Conservation (phyloP, 2,797 vertebrate species). For the Lithobates sylvaticus region DNA sequence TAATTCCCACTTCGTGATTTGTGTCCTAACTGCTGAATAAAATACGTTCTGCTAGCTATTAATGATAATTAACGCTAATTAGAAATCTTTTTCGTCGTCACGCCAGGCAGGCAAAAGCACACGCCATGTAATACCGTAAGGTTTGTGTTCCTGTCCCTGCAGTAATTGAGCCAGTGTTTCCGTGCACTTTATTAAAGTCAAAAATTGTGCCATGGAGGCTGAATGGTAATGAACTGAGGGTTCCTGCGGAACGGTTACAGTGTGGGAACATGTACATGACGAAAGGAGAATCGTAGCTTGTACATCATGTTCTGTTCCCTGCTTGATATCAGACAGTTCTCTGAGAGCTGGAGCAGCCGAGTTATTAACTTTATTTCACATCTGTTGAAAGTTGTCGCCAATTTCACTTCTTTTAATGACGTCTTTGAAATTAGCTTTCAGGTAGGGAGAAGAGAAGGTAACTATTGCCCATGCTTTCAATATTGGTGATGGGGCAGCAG, state of each 20-base stretch:
- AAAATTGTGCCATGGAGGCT: slow-evolving; percentile 34
- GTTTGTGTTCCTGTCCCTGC: slow-evolving; percentile 24
- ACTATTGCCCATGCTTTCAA: background rate
- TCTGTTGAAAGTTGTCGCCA: background rate
- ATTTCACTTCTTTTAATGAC: slow-evolving; percentile 1
- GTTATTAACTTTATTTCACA: slow-evolving; percentile 40
- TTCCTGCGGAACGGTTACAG: slow-evolving; percentile 50
- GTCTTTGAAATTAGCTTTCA: slow-evolving; percentile 7
- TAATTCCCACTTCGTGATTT: slow-evolving; percentile 28
- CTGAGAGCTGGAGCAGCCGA: slow-evolving; percentile 27
- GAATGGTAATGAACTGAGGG: slow-evolving; percentile 37
- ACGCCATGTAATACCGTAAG: slow-evolving; percentile 11
- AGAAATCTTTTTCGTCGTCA: slow-evolving; percentile 30
- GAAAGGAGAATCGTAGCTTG: slow-evolving; percentile 38
- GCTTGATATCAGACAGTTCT: slow-evolving; percentile 34
- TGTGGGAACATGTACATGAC: slow-evolving; percentile 54
- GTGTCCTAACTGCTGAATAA: slow-evolving; percentile 38
- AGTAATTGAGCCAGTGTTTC: slow-evolving; percentile 42
- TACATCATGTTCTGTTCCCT: slow-evolving; percentile 58
- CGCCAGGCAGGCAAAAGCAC: slow-evolving; percentile 38
- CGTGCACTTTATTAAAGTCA: slow-evolving; percentile 31
- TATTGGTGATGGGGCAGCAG: background rate
- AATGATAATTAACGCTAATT: slow-evolving; percentile 57
- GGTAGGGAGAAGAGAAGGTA: background rate
- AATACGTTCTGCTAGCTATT: slow-evolving; percentile 11